Evolutionary conservation across 1,140 invertebrate genomes (phyloP), one percentile per base, ranked within the genome.

Genomic region (Drosophila neocordata): DNA sequence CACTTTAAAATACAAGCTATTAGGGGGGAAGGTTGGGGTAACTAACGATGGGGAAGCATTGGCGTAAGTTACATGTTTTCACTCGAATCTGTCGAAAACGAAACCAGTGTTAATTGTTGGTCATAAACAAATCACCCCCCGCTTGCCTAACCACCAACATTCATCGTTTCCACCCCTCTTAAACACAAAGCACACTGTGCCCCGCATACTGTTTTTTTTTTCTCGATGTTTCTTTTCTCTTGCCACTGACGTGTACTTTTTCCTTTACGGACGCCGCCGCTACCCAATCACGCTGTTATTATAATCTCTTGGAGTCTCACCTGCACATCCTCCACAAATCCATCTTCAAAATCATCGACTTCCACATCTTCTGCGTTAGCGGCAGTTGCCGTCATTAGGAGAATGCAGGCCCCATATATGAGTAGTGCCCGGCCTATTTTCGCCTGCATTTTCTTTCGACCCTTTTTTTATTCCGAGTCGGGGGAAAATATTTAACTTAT

Each of bases 191-290:
- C 27, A 31, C 27, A 31, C 27, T 3, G 27, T 31, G 27, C 27
- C 27, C 41, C 41, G 41, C 41, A 48, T 48, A 48, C 41, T 15
- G 18, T 44, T 44, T 48, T 48, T 48, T 44, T 48, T 13, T 56
- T 56, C 57, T 75, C 69, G 73, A 57, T 56, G 51, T 53, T 69
- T 81, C 55, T 44, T 15, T 41, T 15, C 59, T 72, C 69, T 67
- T 62, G 31, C 66, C 65, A 88, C 84, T 88, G 83, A 88, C 83
- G 83, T 88, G 83, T 88, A 89, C 83, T 79, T 87, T 87, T 70
- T 67, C 31, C 34, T 37, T 58, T 35, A 12, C 55, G 31, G 13
- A 51, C 51, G 27, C 11, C 65, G 58, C 48, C 22, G 22, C 22
- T 24, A 24, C 22, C 4, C 22, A 24, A 2, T 31, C 27, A 31